Evolutionary conservation across 2,888 invertebrate species (phyloP).

Genomic region (Sinodicranocentrus sp.): DNA sequence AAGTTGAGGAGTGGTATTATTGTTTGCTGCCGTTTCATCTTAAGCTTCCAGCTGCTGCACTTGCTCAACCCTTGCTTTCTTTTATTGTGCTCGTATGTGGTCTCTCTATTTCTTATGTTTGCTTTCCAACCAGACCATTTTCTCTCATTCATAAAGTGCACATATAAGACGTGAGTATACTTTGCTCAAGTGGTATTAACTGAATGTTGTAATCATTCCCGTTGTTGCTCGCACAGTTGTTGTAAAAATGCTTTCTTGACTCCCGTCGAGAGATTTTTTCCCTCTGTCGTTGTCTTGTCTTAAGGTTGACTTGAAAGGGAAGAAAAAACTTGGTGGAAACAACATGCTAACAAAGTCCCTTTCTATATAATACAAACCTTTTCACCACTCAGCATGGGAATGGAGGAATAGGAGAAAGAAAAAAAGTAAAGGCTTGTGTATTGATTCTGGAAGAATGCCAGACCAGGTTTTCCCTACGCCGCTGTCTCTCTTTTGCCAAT

Average conservation of each 20-base stretch:
- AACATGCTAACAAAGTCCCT: constrained; percentile 31
- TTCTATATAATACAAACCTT: neutral
- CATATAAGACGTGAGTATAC: too few relatives aligned
- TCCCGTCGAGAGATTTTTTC: constrained; percentile 27
- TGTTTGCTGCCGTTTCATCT: neutral
- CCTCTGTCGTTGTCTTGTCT: neutral
- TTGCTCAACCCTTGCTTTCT: constrained; percentile 6
- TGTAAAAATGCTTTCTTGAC: constrained; percentile 37
- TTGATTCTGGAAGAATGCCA: constrained; percentile 58
- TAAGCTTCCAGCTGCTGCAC: constrained; percentile 25
- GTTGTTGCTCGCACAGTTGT: constrained; percentile 6
- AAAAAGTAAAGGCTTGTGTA: constrained; percentile 43
- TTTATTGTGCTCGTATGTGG: constrained; percentile 20
- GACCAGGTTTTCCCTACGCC: constrained; percentile 38
- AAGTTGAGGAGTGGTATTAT: neutral
- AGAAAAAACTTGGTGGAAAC: constrained; percentile 27
- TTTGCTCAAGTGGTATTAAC: constrained; percentile 37
- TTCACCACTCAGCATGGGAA: too few relatives aligned
- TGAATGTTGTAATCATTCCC: constrained; percentile 48
- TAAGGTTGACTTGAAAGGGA: neutral
- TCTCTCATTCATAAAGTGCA: constrained; percentile 37
- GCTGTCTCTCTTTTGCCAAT: too few relatives aligned
- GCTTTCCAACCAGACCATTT: neutral
- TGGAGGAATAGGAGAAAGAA: constrained; percentile 24
- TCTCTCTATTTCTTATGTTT: neutral